Evolutionary conservation across 2,797 vertebrate species (phyloP).

Genomic region (Helicolenus hilgendorfi): DNA sequence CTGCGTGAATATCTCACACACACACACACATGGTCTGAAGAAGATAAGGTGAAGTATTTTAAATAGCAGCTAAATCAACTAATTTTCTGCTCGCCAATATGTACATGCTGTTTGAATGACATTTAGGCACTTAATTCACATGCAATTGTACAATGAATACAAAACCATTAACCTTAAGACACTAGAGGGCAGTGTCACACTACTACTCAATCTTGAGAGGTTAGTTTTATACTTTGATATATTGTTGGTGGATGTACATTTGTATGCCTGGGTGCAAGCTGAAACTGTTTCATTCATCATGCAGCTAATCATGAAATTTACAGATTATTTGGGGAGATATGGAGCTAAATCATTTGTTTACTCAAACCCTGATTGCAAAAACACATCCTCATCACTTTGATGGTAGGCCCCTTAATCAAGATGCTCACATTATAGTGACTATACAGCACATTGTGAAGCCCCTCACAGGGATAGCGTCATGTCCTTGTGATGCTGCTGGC

Average conservation of each 20-base stretch:
- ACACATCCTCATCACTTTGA: constrained; percentile 49
- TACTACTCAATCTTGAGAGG: not conserved
- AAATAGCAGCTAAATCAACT: not conserved
- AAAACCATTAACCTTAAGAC: not conserved
- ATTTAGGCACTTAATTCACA: not conserved
- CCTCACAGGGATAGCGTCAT: constrained; percentile 74
- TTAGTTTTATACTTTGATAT: not conserved
- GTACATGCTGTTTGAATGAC: not conserved
- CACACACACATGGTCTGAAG: not conserved
- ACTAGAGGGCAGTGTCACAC: constrained; percentile 78
- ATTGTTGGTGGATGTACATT: not conserved
- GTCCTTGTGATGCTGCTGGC: constrained; percentile 60
- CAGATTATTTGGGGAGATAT: constrained; percentile 19
- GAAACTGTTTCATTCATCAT: not conserved
- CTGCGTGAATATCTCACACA: constrained; percentile 29
- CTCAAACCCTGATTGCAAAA: constrained; percentile 42
- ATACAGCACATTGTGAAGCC: constrained; percentile 62
- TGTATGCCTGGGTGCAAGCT: not conserved
- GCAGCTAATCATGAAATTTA: not conserved
- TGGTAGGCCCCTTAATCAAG: constrained; percentile 56
- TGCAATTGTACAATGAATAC: not conserved
- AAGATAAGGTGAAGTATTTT: constrained; percentile 36
- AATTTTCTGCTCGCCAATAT: not conserved
- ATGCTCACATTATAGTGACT: constrained; percentile 44
- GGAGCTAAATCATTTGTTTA: constrained; percentile 57